phyloP scores from a whole-genome alignment of 2,797 vertebrate species.

The Hafferia zeledoni region DNA sequence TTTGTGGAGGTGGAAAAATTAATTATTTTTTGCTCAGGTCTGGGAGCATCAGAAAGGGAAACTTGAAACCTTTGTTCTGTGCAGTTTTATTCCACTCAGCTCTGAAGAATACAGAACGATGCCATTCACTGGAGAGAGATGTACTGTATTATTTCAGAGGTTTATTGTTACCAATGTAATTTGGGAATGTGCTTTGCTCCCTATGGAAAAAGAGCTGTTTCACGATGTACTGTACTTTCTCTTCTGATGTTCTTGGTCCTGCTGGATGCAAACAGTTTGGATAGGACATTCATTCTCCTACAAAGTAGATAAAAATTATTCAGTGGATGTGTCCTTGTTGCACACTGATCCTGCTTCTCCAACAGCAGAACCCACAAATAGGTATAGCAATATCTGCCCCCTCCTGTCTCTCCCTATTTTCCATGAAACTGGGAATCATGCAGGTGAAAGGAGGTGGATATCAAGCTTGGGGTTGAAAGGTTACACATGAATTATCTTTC shows the following conservation, averaged over 20 bases:
- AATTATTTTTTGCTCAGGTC: constrained; percentile 37
- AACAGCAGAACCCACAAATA: not conserved
- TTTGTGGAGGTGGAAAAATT: constrained; percentile 34
- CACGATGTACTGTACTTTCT: constrained; percentile 52
- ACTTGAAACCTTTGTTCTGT: constrained; percentile 53
- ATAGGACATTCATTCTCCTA: not conserved
- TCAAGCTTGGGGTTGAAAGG: not conserved
- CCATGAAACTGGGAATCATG: not conserved
- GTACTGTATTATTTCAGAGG: constrained; percentile 59
- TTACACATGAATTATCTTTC: not conserved
- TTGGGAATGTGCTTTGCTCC: constrained; percentile 63
- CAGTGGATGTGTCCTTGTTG: not conserved
- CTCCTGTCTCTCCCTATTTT: not conserved
- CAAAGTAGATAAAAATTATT: constrained; percentile 13
- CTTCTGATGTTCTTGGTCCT: constrained; percentile 47
- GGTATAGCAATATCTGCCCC: not conserved
- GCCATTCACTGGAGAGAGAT: constrained; percentile 49
- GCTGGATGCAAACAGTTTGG: not conserved
- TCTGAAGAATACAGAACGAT: constrained; percentile 46
- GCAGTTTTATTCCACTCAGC: constrained; percentile 32
- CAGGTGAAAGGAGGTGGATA: not conserved
- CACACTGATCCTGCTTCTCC: not conserved
- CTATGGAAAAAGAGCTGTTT: constrained; percentile 50
- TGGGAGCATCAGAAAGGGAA: constrained; percentile 26
- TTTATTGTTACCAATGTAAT: constrained; percentile 67